phyloP scores from a whole-genome alignment of 2,113 vertebrate genomes.

The Phoenicopterus ruber region DNA sequence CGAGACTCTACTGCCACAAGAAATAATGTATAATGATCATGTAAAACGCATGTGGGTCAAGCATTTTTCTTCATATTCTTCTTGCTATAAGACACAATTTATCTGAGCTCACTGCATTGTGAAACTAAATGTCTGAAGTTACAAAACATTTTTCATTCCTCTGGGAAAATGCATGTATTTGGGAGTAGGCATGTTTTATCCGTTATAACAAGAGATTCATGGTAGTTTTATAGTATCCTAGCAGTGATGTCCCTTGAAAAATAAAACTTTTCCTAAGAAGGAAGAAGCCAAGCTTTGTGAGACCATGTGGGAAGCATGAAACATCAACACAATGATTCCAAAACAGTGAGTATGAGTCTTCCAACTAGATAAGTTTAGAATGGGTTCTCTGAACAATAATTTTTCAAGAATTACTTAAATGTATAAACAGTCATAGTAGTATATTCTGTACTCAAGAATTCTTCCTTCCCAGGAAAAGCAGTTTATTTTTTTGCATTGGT shows the following conservation, averaged over 20 bases:
- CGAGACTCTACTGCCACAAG: background rate
- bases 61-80: background rate
- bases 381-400: background rate
- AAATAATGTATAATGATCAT: background rate
- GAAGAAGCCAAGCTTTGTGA: constrained; percentile 24
- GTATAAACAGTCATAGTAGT: background rate
- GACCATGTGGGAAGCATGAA: background rate
- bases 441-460: background rate
- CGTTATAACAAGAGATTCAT: background rate
- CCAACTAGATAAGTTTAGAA: constrained; percentile 15
- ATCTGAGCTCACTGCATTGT: background rate
- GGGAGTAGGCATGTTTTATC: background rate
- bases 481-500: background rate
- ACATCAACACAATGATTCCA: constrained; percentile 52
- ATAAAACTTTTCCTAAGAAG: constrained; percentile 58
- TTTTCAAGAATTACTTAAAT: constrained; percentile 23
- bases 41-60: background rate
- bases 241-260: constrained; percentile 16
- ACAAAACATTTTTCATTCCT: background rate
- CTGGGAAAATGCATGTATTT: background rate
- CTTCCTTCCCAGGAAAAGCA: background rate
- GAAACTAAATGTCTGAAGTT: background rate
- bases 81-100: background rate
- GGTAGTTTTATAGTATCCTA: background rate
- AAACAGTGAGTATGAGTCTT: background rate